Conservation (phyloP, 1,140 invertebrate species). For the Lucilia sericata region DNA sequence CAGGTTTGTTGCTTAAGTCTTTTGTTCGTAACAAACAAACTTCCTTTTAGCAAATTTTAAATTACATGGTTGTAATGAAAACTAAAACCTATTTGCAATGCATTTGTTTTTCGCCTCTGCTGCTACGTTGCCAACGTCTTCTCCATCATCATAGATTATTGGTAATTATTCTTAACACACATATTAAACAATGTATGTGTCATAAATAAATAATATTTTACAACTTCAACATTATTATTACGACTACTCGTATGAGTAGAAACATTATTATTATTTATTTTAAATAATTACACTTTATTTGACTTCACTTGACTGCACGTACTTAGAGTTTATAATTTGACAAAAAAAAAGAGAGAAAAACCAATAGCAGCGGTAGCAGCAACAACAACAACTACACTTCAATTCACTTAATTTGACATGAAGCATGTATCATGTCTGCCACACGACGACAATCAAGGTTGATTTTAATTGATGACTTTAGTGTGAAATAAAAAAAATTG, state of each 20-base stretch:
- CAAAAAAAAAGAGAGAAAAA: slow-evolving; percentile 15
- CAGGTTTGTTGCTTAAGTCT: slow-evolving; percentile 47
- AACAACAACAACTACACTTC: slow-evolving; percentile 20
- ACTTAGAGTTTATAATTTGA: not conserved
- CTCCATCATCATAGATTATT: not conserved
- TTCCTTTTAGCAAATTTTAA: not conserved
- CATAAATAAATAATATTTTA: not conserved
- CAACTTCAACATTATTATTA: too few species aligned
- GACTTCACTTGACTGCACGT: slow-evolving; percentile 16
- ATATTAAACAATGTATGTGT: not conserved
- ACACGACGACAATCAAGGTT: slow-evolving; percentile 27
- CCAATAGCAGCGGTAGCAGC: not conserved
- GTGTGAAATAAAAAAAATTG: slow-evolving; percentile 6
- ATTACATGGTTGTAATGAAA: not conserved
- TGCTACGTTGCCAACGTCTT: too few species aligned
- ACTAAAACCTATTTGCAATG: not conserved
- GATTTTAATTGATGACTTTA: slow-evolving; percentile 27
- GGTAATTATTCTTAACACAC: not conserved
- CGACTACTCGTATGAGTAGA: too few species aligned
- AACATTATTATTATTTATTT: slow-evolving; percentile 14
- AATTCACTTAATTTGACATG: slow-evolving; percentile 3
- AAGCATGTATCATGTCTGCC: slow-evolving; percentile 25
- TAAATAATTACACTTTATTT: slow-evolving; percentile 18
- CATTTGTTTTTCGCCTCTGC: not conserved
- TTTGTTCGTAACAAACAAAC: slow-evolving; percentile 10